Evolutionary conservation across 2,888 invertebrate genomes (phyloP).

Genomic region (Drosophila eohydei): DNA sequence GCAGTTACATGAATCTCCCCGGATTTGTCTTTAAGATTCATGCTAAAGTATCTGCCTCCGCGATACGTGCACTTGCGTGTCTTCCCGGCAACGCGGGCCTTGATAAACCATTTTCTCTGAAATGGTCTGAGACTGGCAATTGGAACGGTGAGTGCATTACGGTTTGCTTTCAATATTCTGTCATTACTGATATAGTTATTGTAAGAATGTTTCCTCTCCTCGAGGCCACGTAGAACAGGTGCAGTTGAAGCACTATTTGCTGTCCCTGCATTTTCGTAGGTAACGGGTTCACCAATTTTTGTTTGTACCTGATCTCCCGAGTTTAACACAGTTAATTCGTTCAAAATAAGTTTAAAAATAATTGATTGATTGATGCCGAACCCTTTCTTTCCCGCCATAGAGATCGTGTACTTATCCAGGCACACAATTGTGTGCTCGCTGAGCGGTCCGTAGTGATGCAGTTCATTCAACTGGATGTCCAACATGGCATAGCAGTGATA

Average conservation of each 20-base stretch:
- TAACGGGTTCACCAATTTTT: conserved; percentile 93
- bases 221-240: conserved; percentile 23
- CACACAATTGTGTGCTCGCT: conserved; percentile 91
- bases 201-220: conserved; percentile 36
- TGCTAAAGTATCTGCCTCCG: conserved; percentile 96
- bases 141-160: conserved; percentile 86
- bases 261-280: conserved; percentile 85
- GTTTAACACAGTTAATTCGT: conserved; percentile 90
- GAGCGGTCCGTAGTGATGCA: conserved; percentile 88
- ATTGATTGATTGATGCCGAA: conserved; percentile 83
- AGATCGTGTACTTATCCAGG: conserved; percentile 92
- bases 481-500: conserved; percentile 96
- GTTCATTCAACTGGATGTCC: conserved; percentile 91
- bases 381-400: conserved; percentile 90
- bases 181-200: conserved; percentile 57
- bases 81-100: conserved; percentile 94
- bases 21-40: conserved; percentile 96
- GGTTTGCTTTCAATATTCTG: conserved; percentile 76
- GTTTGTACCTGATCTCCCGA: conserved; percentile 89
- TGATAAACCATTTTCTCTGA: conserved; percentile 97
- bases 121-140: conserved; percentile 96
- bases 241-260: conserved; percentile 47
- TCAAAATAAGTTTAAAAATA: conserved; percentile 90
- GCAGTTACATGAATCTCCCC: conserved; percentile 97
- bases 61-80: conserved; percentile 89